A percentile compares a stretch with the other conserved stretches of the same genome.
These are phyloP conservation scores for Campopleginae sp. DNA, from an alignment of 2,888 invertebrate species.

Conservation along the genomic window DNA sequence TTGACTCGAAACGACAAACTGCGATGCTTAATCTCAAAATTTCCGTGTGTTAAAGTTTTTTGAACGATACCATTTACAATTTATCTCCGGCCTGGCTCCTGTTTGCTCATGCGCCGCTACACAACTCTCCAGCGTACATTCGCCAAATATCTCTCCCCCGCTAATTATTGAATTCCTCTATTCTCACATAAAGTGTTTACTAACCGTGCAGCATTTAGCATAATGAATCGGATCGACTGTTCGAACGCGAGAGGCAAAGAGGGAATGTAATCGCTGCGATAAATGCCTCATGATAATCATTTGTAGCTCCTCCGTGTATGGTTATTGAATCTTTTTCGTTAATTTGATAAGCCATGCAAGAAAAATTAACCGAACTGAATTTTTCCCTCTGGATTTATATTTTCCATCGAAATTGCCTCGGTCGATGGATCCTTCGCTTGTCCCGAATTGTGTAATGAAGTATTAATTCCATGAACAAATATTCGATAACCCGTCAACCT, in stretches of 20 bases:
- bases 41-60: background rate
- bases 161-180: slow-evolving; percentile 40
- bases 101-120: background rate
- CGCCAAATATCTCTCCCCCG: slow-evolving; percentile 10
- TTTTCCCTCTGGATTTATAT: background rate
- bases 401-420: background rate
- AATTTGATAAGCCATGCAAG: background rate
- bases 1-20: background rate
- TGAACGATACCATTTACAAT: slow-evolving; percentile 1
- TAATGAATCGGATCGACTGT: slow-evolving; percentile 20
- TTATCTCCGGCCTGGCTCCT: background rate
- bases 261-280: slow-evolving; percentile 21
- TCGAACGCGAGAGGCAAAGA: background rate
- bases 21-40: background rate
- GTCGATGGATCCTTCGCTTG: background rate
- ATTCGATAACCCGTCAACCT: background rate
- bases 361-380: background rate
- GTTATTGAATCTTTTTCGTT: background rate
- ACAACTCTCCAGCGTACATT: slow-evolving; percentile 1
- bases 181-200: slow-evolving; percentile 48
- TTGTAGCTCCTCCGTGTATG: background rate
- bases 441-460: background rate
- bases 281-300: slow-evolving; percentile 36
- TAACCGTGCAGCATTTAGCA: slow-evolving; percentile 33
- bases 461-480: background rate